Evolutionary conservation across 2,113 vertebrate species (phyloP).

Genomic region (Lanius ludovicianus): DNA sequence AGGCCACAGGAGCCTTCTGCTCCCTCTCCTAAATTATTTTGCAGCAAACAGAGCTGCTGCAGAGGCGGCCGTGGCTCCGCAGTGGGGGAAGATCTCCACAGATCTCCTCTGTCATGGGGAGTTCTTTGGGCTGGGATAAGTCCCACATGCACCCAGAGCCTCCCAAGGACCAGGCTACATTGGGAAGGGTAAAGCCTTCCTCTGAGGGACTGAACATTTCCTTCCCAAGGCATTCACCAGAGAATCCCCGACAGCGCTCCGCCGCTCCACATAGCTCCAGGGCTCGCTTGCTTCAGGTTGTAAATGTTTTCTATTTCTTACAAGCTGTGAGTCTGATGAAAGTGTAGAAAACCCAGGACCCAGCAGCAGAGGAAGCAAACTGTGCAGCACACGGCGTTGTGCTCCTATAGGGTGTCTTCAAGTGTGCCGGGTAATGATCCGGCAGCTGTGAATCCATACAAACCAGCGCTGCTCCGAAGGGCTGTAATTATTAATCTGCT

Average conservation of each 20-base stretch:
- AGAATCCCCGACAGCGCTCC: neutral
- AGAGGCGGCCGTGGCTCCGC: accelerated
- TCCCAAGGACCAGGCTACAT: neutral
- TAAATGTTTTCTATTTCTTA: neutral
- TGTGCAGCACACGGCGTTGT: neutral
- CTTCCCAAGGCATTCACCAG: neutral
- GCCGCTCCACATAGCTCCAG: neutral
- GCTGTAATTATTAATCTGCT: constrained; percentile 41
- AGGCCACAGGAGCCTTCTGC: neutral
- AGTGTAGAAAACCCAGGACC: neutral
- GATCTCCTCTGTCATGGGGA: neutral
- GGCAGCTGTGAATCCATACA: neutral
- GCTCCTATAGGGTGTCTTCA: neutral
- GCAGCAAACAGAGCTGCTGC: neutral
- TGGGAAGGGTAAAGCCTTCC: neutral
- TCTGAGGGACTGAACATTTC: accelerated
- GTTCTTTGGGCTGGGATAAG: neutral
- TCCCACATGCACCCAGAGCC: neutral
- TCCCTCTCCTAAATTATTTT: neutral
- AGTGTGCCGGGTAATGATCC: neutral
- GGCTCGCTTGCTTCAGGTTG: neutral
- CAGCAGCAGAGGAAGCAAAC: neutral
- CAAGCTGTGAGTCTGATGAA: constrained; percentile 31
- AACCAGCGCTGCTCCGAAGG: neutral
- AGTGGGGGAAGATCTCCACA: neutral